Conservation (phyloP, 2,113 vertebrate genomes). For the Saimiri boliviensis region DNA sequence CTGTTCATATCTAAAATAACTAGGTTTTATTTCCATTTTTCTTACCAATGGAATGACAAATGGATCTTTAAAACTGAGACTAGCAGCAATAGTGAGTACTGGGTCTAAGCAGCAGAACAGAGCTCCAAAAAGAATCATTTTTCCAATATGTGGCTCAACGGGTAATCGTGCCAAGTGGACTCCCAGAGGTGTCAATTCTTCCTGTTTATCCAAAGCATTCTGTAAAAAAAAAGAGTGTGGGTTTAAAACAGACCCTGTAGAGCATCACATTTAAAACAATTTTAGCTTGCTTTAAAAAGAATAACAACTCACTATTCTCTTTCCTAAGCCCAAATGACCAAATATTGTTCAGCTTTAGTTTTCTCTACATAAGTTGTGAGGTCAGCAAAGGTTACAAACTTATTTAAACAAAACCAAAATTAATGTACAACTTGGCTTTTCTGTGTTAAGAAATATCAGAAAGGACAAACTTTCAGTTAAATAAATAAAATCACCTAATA, state of each 20-base stretch:
- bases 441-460: not conserved
- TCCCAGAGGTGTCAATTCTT: conserved; percentile 95
- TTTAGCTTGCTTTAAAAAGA: not conserved
- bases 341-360: not conserved
- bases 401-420: conserved; percentile 4
- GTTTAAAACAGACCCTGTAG: not conserved
- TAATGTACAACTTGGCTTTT: not conserved
- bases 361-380: not conserved
- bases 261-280: not conserved
- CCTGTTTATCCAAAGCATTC: conserved; percentile 94
- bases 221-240: conserved; percentile 68
- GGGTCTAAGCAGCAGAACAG: conserved; percentile 96
- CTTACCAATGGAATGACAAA: conserved; percentile 97
- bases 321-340: not conserved
- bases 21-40: not conserved
- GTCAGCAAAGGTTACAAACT: conserved; percentile 37
- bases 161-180: conserved; percentile 95
- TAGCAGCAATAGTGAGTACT: conserved; percentile 96
- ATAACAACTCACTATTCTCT: not conserved
- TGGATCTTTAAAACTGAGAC: conserved; percentile 99
- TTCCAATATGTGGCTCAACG: conserved; percentile 97
- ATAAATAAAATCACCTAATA: not conserved
- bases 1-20: not conserved
- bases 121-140: conserved; percentile 98
- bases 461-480: not conserved